A percentile compares a stretch with the other conserved stretches of the same genome.
Evolutionary conservation across 2,797 vertebrate genomes (phyloP).

Genomic region (Ataeniobius toweri): DNA sequence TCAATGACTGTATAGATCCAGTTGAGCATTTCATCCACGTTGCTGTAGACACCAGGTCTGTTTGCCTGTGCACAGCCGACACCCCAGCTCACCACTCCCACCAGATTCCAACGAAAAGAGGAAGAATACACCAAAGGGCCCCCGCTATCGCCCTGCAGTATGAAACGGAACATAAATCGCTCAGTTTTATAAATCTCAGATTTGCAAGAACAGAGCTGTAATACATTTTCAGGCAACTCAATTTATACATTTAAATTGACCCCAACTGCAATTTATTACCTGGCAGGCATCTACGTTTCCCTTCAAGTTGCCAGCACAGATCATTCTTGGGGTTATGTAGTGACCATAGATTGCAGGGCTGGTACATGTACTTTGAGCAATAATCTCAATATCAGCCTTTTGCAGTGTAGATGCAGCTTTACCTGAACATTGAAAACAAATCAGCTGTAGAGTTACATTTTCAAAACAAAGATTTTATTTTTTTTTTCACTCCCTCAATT

Average conservation of each 20-base stretch:
- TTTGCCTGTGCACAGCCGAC: slow-evolving; percentile 84
- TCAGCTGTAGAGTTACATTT: neutral
- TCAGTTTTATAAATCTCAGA: neutral
- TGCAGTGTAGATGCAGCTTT: slow-evolving; percentile 79
- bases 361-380: slow-evolving; percentile 78
- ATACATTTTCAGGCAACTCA: neutral
- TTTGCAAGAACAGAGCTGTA: neutral
- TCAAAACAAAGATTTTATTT: neutral
- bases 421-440: slow-evolving; percentile 51
- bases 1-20: slow-evolving; percentile 85
- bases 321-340: slow-evolving; percentile 82
- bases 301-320: slow-evolving; percentile 84
- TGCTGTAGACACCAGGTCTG: slow-evolving; percentile 87
- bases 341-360: slow-evolving; percentile 75
- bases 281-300: slow-evolving; percentile 90
- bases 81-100: slow-evolving; percentile 94
- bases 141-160: slow-evolving; percentile 89
- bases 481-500: neutral
- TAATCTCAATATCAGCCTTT: slow-evolving; percentile 80
- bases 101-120: slow-evolving; percentile 71
- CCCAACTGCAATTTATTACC: slow-evolving; percentile 69
- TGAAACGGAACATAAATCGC: slow-evolving; percentile 10
- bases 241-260: slow-evolving; percentile 1
- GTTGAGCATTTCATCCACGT: slow-evolving; percentile 81
- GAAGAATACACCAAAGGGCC: slow-evolving; percentile 85